These are phyloP conservation scores for Thinocorus orbignyianus DNA, from an alignment of 2,113 vertebrate genomes.

Conservation along the genomic window DNA sequence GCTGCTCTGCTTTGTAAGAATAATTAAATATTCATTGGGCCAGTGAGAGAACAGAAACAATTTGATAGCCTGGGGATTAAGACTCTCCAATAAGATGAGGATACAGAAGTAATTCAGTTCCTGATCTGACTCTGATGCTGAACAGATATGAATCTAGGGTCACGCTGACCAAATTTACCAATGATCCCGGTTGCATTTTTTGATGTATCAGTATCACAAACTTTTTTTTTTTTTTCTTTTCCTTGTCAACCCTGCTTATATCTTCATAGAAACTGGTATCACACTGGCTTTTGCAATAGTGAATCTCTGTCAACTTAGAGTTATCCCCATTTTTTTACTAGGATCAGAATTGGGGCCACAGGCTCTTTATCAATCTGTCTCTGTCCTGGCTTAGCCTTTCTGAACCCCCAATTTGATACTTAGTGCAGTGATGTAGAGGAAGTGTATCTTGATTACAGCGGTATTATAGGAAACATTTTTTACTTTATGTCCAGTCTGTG, in stretches of 20 bases:
- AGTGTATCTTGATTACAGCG: background rate
- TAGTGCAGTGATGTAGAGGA: background rate
- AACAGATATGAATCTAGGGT: background rate
- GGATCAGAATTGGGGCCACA: background rate
- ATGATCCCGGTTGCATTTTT: background rate
- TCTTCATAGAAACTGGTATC: background rate
- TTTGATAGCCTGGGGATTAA: slow-evolving; percentile 67
- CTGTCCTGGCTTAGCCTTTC: background rate
- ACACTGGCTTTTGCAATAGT: background rate
- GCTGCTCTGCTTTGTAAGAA: slow-evolving; percentile 70
- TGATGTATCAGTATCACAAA: background rate
- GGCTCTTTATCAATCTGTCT: background rate
- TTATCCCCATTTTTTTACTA: background rate
- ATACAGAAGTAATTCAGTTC: slow-evolving; percentile 53
- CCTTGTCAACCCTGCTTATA: background rate
- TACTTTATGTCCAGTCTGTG: background rate
- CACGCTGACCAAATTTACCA: background rate
- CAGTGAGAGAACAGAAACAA: slow-evolving; percentile 71
- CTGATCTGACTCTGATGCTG: slow-evolving; percentile 1
- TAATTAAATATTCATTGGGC: slow-evolving; percentile 73
- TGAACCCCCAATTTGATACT: background rate
- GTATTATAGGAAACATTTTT: background rate
- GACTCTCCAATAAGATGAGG: slow-evolving; percentile 51
- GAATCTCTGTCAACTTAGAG: background rate
- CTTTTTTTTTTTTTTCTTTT: no score